Evolutionary conservation across 2,888 invertebrate genomes (phyloP).

Genomic region (Clivina fossor): DNA sequence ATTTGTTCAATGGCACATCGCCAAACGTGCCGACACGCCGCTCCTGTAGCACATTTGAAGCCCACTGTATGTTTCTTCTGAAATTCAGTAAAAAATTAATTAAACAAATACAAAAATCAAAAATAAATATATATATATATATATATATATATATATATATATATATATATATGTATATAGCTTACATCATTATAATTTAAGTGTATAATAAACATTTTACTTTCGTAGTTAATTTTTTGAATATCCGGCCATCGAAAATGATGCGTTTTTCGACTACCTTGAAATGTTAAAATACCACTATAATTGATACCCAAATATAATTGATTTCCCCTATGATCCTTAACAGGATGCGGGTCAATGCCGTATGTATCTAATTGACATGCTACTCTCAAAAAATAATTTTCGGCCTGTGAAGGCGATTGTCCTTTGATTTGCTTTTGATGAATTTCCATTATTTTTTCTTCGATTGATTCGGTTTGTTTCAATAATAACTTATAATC

Average conservation of each 20-base stretch:
- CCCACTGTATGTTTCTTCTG: slow-evolving; percentile 94
- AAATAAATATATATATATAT: slow-evolving; percentile 24
- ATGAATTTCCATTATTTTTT: slow-evolving; percentile 90
- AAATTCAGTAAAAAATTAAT: slow-evolving; percentile 48
- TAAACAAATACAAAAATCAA: slow-evolving; percentile 11
- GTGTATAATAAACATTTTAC: slow-evolving; percentile 96
- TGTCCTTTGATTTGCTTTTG: slow-evolving; percentile 84
- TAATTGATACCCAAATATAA: slow-evolving; percentile 94
- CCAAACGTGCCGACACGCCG: slow-evolving; percentile 95
- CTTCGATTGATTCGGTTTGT: slow-evolving; percentile 90
- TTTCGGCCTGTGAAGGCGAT: slow-evolving; percentile 84
- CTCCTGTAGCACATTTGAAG: slow-evolving; percentile 90
- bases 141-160: no score
- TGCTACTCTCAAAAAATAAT: slow-evolving; percentile 87
- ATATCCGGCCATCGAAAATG: slow-evolving; percentile 97
- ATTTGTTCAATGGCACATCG: slow-evolving; percentile 97
- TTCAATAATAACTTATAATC: slow-evolving; percentile 89
- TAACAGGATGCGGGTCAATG: slow-evolving; percentile 96
- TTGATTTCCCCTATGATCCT: slow-evolving; percentile 92
- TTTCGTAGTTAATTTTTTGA: slow-evolving; percentile 94
- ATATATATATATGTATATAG: slow-evolving; percentile 38
- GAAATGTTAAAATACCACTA: slow-evolving; percentile 92
- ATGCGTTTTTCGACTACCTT: slow-evolving; percentile 88
- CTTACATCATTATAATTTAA: slow-evolving; percentile 88
- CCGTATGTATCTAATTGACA: slow-evolving; percentile 94